A percentile compares a stretch with the other conserved stretches of the same genome.
These are phyloP conservation scores for Channa striata DNA, from an alignment of 2,797 vertebrate genomes.

Conservation along the genomic window DNA sequence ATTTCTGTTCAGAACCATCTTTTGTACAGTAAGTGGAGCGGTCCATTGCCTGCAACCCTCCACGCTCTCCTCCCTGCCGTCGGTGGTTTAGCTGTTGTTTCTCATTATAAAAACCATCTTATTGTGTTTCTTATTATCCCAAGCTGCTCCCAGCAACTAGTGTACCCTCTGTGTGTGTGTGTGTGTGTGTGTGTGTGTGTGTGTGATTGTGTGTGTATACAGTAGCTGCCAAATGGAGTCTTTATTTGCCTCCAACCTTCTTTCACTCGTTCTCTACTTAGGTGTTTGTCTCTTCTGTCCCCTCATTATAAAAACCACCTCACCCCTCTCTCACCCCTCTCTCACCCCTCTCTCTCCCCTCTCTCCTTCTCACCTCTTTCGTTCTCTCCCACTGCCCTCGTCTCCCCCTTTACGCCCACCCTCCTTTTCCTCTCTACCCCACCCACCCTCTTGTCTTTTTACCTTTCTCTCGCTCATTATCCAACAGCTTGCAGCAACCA, in stretches of 20 bases:
- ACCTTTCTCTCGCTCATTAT: constrained; percentile 78
- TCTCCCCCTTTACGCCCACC: constrained; percentile 18
- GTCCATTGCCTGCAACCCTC: constrained; percentile 68
- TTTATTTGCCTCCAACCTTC: constrained; percentile 76
- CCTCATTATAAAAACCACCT: constrained; percentile 75
- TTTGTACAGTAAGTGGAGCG: constrained; percentile 74
- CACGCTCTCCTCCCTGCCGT: constrained; percentile 66
- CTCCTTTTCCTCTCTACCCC: constrained; percentile 22
- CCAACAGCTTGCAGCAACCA: constrained; percentile 83
- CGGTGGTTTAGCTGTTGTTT: constrained; percentile 83
- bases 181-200: constrained; percentile 29
- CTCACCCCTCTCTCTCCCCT: constrained; percentile 17
- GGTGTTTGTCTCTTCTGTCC: constrained; percentile 77
- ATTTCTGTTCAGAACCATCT: constrained; percentile 53
- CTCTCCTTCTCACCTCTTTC: constrained; percentile 22
- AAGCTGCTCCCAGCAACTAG: constrained; percentile 78
- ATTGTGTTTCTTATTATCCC: constrained; percentile 84
- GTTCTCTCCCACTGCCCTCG: constrained; percentile 11
- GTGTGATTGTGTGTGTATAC: constrained; percentile 43
- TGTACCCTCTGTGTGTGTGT: constrained; percentile 44
- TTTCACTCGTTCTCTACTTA: constrained; percentile 60
- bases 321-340: constrained; percentile 31
- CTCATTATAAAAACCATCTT: constrained; percentile 83
- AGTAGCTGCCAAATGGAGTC: constrained; percentile 73
- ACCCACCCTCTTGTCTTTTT: constrained; percentile 34